These are phyloP conservation scores for Sinodicranocentrus sp. DNA, from an alignment of 2,888 invertebrate species.

Conservation along the genomic window DNA sequence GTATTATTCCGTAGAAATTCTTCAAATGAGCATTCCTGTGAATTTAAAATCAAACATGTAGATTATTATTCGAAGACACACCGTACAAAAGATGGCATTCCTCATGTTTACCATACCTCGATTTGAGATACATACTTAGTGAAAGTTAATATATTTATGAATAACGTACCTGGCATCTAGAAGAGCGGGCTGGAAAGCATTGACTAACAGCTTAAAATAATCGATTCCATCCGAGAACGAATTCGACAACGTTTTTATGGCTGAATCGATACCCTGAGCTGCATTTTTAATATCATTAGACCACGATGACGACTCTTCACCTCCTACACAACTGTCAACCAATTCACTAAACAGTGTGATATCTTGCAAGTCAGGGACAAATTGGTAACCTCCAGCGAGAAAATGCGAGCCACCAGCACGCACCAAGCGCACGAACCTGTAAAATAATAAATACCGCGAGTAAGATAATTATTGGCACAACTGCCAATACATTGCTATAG, in stretches of 20 bases:
- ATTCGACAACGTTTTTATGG: conserved; percentile 68
- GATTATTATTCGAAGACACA: not conserved
- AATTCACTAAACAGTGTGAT: conserved; percentile 84
- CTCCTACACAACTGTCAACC: conserved; percentile 90
- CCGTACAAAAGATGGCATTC: too few species aligned
- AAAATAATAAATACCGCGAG: too few species aligned
- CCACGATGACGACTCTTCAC: conserved; percentile 77
- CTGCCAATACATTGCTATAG: too few species aligned
- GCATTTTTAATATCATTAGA: conserved; percentile 53
- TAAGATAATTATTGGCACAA: too few species aligned
- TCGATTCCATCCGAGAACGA: conserved; percentile 69
- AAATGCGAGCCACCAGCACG: conserved; percentile 96
- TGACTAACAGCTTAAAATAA: conserved; percentile 86
- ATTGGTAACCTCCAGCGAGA: conserved; percentile 93
- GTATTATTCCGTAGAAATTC: conserved; percentile 95
- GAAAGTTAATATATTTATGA: too few species aligned
- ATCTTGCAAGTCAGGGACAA: conserved; percentile 89
- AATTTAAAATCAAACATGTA: not conserved
- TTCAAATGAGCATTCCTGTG: conserved; percentile 90
- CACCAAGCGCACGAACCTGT: conserved; percentile 93
- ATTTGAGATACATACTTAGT: too few species aligned
- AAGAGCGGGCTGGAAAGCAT: conserved; percentile 91
- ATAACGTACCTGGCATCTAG: conserved; percentile 83
- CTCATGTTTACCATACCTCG: too few species aligned
- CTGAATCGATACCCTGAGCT: conserved; percentile 61